Conservation (phyloP, 1,140 invertebrate species). For the Chelonus insularis region DNA sequence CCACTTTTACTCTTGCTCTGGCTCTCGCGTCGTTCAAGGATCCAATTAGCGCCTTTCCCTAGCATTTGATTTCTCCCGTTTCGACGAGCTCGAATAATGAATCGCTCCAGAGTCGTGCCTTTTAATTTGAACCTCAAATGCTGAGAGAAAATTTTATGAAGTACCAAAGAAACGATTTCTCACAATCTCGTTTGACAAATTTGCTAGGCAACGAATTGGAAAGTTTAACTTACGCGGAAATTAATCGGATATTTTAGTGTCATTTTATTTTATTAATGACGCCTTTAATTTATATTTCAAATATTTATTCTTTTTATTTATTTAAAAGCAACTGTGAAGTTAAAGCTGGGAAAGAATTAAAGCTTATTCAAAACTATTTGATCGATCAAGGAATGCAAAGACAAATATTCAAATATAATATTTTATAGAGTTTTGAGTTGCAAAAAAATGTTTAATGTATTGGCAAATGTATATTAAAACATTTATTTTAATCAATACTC, state of each 20-base stretch:
- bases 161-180: slow-evolving; percentile 13
- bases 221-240: slow-evolving; percentile 4
- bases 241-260: background rate
- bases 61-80: slow-evolving; percentile 23
- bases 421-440: too few species aligned
- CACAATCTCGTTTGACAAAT: slow-evolving; percentile 16
- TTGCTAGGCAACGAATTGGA: background rate
- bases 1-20: slow-evolving; percentile 7
- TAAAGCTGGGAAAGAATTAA: too few species aligned
- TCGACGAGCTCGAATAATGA: slow-evolving; percentile 25
- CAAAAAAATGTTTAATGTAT: too few species aligned
- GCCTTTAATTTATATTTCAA: background rate
- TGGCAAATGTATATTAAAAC: too few species aligned
- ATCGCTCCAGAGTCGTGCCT: slow-evolving; percentile 11
- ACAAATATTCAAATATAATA: too few species aligned
- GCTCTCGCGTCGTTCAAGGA: slow-evolving; percentile 16
- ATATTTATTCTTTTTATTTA: background rate
- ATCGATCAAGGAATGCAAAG: too few species aligned
- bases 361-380: too few species aligned
- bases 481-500: too few species aligned
- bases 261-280: background rate
- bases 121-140: slow-evolving; percentile 23
- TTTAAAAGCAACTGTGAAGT: too few species aligned
- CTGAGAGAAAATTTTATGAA: slow-evolving; percentile 8
- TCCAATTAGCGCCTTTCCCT: slow-evolving; percentile 25